These are phyloP conservation scores for Dasyornis broadbenti DNA, from an alignment of 2,113 vertebrate genomes.

Conservation along the genomic window DNA sequence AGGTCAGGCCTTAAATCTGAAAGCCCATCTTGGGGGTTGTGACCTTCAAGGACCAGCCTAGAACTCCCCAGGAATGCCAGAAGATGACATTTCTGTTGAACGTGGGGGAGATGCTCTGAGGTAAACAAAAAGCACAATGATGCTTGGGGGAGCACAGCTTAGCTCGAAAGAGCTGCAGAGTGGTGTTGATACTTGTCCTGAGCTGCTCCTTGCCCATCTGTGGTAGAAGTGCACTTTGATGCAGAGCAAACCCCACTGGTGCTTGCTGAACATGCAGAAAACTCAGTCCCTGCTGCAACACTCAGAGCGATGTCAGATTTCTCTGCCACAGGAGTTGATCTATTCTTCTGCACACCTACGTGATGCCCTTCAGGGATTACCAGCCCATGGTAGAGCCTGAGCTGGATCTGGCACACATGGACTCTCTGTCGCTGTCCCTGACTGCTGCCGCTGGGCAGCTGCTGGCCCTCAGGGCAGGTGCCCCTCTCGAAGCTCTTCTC, in stretches of 20 bases:
- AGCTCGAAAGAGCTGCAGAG: background rate
- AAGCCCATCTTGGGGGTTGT: background rate
- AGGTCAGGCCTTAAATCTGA: background rate
- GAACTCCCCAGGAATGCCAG: background rate
- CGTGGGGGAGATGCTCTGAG: background rate
- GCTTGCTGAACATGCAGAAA: background rate
- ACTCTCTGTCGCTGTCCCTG: background rate
- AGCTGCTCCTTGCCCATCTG: background rate
- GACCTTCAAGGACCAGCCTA: background rate
- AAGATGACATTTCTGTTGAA: background rate
- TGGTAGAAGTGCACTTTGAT: background rate
- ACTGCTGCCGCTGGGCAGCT: background rate
- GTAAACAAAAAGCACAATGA: background rate
- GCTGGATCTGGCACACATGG: background rate
- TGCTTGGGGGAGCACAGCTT: background rate
- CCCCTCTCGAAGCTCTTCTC: fast-evolving
- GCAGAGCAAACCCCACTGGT: background rate
- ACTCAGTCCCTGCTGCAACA: background rate
- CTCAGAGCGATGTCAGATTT: background rate
- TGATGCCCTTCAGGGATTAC: background rate
- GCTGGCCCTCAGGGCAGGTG: background rate
- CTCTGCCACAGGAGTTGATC: background rate
- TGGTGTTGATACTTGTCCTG: background rate
- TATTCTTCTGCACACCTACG: background rate
- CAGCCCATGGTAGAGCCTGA: background rate